These are phyloP conservation scores for Lepidurus packardi DNA, from an alignment of 1,140 invertebrate genomes.

Conservation along the genomic window DNA sequence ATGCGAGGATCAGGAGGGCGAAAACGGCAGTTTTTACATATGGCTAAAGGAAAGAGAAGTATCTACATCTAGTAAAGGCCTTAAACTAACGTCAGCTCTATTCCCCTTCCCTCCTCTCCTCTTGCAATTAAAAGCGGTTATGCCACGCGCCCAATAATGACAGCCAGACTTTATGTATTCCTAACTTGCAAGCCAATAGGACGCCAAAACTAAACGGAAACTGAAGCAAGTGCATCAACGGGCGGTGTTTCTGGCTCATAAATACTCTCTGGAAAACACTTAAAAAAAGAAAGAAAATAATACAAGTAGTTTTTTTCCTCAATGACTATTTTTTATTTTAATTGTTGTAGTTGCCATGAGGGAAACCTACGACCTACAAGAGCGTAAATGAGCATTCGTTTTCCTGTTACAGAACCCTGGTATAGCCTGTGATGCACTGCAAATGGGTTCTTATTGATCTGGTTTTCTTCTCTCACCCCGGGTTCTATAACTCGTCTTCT, in stretches of 20 bases:
- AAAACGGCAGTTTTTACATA: not conserved
- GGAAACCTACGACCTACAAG: not conserved
- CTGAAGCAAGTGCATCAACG: not conserved
- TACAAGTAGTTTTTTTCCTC: not conserved
- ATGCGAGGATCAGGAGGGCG: no score
- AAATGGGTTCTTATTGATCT: conserved; percentile 22
- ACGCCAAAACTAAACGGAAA: not conserved
- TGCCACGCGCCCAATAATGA: not conserved
- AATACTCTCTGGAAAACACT: not conserved
- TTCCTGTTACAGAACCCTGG: not conserved
- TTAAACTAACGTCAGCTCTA: not conserved
- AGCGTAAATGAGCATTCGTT: not conserved
- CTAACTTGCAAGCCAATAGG: not conserved
- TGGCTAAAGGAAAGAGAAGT: not conserved
- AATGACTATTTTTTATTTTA: not conserved
- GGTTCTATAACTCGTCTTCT: not conserved
- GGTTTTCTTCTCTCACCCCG: conserved; percentile 2
- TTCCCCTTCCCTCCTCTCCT: not conserved
- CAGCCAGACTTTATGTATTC: not conserved
- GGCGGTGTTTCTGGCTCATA: not conserved
- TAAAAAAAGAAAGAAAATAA: not conserved
- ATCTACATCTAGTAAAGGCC: not conserved
- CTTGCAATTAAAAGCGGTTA: not conserved
- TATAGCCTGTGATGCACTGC: not conserved
- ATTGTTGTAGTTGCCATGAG: not conserved